Evolutionary conservation across 2,113 vertebrate species (phyloP), one percentile per base, ranked within the genome.

Genomic region (Phoenicopterus ruber): DNA sequence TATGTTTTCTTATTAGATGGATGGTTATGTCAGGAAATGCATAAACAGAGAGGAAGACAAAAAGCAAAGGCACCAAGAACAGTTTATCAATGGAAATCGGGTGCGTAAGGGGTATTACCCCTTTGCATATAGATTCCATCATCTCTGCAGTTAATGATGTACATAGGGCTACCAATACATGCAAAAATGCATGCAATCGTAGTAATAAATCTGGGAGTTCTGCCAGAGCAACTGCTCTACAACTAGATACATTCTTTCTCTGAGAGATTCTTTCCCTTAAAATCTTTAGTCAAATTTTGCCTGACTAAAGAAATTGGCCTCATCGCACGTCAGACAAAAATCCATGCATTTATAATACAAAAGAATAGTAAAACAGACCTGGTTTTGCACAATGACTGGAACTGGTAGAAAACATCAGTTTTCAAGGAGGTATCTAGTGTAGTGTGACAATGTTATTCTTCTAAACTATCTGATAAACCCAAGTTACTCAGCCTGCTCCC

Each of bases 281-380:
- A 74, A 71, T 26, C 6, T 66, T 61, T 17, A 70, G 28, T 28
- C 21, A 84, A 42, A 63, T 87, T 84, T 82, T 95, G 20, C 18
- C 40, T 55, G 7, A 55, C 2, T 22, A 59, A 78, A 66, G 13
- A 67, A 82, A 74, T 3, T 31, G 6, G 7, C 29, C 42, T 79
- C 16, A 46, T 31, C 0, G 0, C 6, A 50, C 10, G 5, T 31
- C 17, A 76, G 47, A 73, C 1, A 55, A 58, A 88, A 77, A 55
- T 5, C n/a, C 24, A 66, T 47, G 25, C 8, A 36, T 79, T 87
- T 52, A 85, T 34, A 67, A 40, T 25, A 17, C 29, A 87, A 71
- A 80, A 18, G 5, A 74, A 31, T 58, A 58, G 25, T 44, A n/a
- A 55, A 83, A 13, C 12, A 57, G 17, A 55, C 7, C 13, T 24